Base-by-base conservation (phyloP, 1,140 invertebrate genomes). In the Drosophila yakuba region DNA sequence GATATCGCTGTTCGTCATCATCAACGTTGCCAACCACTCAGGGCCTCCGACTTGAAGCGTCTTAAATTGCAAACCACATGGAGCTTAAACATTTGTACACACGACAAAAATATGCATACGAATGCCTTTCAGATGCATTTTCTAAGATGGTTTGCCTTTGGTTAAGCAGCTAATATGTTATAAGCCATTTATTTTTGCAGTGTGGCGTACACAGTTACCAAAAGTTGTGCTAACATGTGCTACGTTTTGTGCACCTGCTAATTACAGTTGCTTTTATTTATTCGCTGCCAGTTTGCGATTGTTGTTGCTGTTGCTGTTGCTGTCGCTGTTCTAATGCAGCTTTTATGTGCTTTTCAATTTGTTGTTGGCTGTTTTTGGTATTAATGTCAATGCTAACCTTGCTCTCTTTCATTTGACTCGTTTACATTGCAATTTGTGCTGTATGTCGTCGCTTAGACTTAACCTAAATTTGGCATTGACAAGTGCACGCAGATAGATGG, bases 311-410 rank as follows among this genome's bases (percentile, higher is more conserved):
- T 32, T 32, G 1, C 6, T 32, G 28, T 64, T 61, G 41, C 47
- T 81, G 50, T 28, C 63, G 23, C 11, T 76, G 54, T 81, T 74
- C 72, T 74, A 71, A 78, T 78, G 63, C 56, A 64, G 66, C 80
- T 61, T 74, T 77, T 80, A 66, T 86, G 52, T 86, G 66, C 86
- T 62, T 73, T 78, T 86, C 60, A 79, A 79, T 88, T 73, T 86
- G 79, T 86, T 52, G 32, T 50, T 86, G 3, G 15, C n/a, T 64
- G 68, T 82, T 80, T 86, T 85, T 80, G 76, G 83, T 88, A 88
- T 88, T 83, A 88, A 89, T 88, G 83, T 88, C 83, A 88, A 83
- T 88, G 75, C 72, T 88, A 88, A 80, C 83, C 83, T 88, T 88
- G 83, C 83, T 88, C 83, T 88, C 84, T 80, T 88, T 88, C 76